Conservation (phyloP, 2,113 vertebrate species). For the Cariama cristata region DNA sequence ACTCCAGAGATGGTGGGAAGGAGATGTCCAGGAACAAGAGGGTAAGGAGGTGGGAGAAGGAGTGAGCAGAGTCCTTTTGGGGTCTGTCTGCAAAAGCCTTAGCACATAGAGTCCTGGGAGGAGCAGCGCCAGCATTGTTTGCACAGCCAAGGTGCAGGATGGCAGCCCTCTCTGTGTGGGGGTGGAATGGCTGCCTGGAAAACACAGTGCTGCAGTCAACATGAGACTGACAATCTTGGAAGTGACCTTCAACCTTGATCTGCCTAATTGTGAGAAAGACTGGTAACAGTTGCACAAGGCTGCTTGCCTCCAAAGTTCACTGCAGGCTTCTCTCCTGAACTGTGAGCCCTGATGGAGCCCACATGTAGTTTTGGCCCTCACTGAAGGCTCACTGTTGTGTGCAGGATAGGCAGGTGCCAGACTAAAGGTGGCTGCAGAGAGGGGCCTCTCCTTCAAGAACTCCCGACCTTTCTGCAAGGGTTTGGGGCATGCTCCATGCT, state of each 20-base stretch:
- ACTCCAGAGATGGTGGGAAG: neutral
- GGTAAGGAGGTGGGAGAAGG: neutral
- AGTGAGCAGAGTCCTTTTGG: neutral
- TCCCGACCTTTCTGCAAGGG: neutral
- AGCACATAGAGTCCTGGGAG: neutral
- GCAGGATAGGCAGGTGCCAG: neutral
- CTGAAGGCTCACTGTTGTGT: neutral
- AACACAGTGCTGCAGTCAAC: neutral
- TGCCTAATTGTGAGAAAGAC: neutral
- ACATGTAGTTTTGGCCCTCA: neutral
- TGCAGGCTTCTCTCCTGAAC: neutral
- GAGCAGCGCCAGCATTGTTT: neutral
- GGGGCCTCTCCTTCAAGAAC: neutral
- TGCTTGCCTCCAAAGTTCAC: neutral
- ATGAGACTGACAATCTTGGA: neutral
- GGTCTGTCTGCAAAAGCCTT: neutral
- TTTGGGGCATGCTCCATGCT: rapidly evolving
- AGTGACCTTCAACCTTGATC: neutral
- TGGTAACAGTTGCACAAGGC: neutral
- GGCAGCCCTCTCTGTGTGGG: neutral
- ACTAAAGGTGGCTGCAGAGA: neutral
- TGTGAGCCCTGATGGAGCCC: neutral
- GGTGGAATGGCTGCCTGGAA: neutral
- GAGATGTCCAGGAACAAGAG: neutral
- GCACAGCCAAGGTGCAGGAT: neutral